Evolutionary conservation across 2,888 invertebrate genomes (phyloP), one percentile per base, ranked within the genome.

Genomic region (Hyposoter dolosus): DNA sequence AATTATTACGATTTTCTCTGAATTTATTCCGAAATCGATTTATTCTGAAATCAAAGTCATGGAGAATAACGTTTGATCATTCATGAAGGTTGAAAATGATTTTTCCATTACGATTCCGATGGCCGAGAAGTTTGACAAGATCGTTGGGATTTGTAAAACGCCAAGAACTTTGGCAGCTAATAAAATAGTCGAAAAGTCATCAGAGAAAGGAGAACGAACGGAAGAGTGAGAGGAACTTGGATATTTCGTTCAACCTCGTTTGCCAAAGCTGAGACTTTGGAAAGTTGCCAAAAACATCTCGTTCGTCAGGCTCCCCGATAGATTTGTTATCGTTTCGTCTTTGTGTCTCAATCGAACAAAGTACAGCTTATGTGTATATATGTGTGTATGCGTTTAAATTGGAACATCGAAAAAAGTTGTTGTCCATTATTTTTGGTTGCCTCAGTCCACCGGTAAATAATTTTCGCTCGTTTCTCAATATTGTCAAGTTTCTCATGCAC

Each of bases 261-360:
- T 53, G 72, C 53, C 72, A 72, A 72, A 40, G 12, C 19, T 35
- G 53, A 28, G 72, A 72, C n/a, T 72, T 40, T 72, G 72, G 72
- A n/a, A 35, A 35, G n/a, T 53, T 32, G 72, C 72, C 72, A 72
- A 53, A 19, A 12, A 23, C 56, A 63, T 32, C 45, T 43, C 60
- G 60, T 28, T 72, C 28, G 47, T 32, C 50, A 19, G 32, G 17
- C 23, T 50, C 45, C 12, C 23, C 50, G 50, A 45, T 47, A 28
- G 40, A 71, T 74, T 78, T 68, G 71, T 71, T 72, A 53, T 71
- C 71, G 53, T 72, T 72, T 53, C 35, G 53, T 45, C 32, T 72
- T 19, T 71, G 47, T 53, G 53, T 53, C 53, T 53, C 32, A 32
- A 53, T 72, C 72, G 35, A 53, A 28, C 53, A 45, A 69, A 47